Evolutionary conservation across 2,888 invertebrate genomes (phyloP).

Genomic region (Congeria kusceri): DNA sequence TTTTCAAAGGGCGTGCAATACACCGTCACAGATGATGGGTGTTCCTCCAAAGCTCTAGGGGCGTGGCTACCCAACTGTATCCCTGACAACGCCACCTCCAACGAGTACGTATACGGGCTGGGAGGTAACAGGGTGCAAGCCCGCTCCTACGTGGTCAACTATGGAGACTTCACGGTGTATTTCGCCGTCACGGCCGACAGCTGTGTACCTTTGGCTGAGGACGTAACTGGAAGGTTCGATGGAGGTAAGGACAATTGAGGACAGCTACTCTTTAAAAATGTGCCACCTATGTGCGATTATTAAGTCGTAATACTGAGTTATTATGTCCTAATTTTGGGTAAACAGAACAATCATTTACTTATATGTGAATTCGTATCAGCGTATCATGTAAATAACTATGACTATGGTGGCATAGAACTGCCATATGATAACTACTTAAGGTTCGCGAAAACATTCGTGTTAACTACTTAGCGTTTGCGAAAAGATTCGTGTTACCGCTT

Average conservation of each 20-base stretch:
- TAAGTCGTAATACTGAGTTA: too few relatives aligned
- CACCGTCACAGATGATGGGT: not conserved
- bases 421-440: too few relatives aligned
- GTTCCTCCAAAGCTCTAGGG: conserved; percentile 1
- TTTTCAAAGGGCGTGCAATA: conserved; percentile 5
- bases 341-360: too few relatives aligned
- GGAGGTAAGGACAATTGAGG: conserved; percentile 14
- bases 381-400: too few relatives aligned
- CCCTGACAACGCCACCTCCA: conserved; percentile 31
- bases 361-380: too few relatives aligned
- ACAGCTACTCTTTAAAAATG: too few relatives aligned
- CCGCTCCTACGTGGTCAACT: conserved; percentile 18
- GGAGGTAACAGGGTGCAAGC: conserved; percentile 27
- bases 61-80: conserved; percentile 33
- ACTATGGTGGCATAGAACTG: too few relatives aligned
- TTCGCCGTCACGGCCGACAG: conserved; percentile 46
- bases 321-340: too few relatives aligned
- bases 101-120: conserved; percentile 23
- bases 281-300: too few relatives aligned
- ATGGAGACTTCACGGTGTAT: conserved; percentile 2
- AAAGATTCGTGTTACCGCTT: too few relatives aligned
- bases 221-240: conserved; percentile 24
- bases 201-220: conserved; percentile 45
- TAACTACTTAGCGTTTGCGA: too few relatives aligned
- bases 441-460: too few relatives aligned